Evolutionary conservation across 2,797 vertebrate species (phyloP).

Genomic region (Pogoniulus pusillus): DNA sequence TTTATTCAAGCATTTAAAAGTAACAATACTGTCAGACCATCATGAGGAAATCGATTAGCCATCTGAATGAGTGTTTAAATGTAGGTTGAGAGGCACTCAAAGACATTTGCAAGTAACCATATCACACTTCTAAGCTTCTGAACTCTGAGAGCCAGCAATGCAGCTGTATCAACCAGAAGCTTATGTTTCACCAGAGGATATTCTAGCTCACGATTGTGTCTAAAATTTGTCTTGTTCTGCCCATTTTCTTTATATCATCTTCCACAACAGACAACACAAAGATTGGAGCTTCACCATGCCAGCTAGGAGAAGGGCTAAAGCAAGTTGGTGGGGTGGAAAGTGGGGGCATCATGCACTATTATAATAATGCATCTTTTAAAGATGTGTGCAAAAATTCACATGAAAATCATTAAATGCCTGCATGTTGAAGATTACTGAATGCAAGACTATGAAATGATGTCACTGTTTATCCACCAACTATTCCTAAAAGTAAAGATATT

Average conservation of each 20-base stretch:
- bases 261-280: not conserved
- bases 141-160: not conserved
- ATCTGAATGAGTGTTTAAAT: not conserved
- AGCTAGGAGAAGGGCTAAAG: not conserved
- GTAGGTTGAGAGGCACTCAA: not conserved
- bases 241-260: not conserved
- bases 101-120: not conserved
- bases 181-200: not conserved
- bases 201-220: not conserved
- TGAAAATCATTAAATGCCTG: not conserved
- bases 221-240: not conserved
- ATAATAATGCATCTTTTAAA: not conserved
- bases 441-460: not conserved
- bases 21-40: not conserved
- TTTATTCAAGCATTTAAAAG: not conserved
- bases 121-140: not conserved
- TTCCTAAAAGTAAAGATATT: not conserved
- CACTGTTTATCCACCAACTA: not conserved
- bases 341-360: not conserved
- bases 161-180: not conserved
- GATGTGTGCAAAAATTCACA: accelerated
- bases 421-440: not conserved
- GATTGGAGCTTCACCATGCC: not conserved
- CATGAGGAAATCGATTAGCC: not conserved
- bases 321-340: not conserved